Base-by-base conservation (phyloP, 2,113 vertebrate species). In the Morone chrysops region DNA sequence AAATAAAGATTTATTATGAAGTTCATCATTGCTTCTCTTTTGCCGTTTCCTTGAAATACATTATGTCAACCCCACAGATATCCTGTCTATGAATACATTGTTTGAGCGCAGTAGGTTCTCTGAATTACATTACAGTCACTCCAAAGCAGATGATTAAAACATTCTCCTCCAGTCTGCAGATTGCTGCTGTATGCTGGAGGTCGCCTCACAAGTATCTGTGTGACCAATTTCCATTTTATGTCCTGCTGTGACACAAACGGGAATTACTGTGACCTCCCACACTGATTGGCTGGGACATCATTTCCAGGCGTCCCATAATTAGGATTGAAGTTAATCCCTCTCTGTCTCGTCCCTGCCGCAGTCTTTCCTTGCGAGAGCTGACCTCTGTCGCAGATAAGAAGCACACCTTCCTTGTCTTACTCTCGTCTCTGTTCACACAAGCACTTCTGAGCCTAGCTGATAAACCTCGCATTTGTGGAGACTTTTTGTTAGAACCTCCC, bases 331-430 rank as follows among this genome's bases (percentile, higher is more conserved):
- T 89, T 94, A 95, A 95, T 95, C 94, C 93, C 89, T 88, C 85
- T 92, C 86, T 86, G 86, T 78, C 83, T 92, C 40, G 80, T 93
- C 89, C 83, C 83, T n/a, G 68, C 87, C 89, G 85, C 79, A 91
- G 86, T 87, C 82, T 92, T 92, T 90, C 88, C 85, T 84, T 82
- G 75, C 61, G 73, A 87, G 87, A 88, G 74, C 69, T 93, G 93
- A 95, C 94, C 94, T 94, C 90, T 73, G 89, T 91, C 79, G 36
- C 17, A 94, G 93, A 95, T 95, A 93, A 94, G 90, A 80, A 77
- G 85, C 75, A 77, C 90, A 90, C 92, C 92, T 94, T 87, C 83
- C 75, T 85, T 78, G 78, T 83, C 68, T 88, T 31, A 31, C 48
- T 66, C 83, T 56, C 31, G 71, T 83, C 61, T 76, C 38, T 57